These are phyloP conservation scores for Limnephilus auricula DNA, from an alignment of 2,888 invertebrate species.

Conservation along the genomic window DNA sequence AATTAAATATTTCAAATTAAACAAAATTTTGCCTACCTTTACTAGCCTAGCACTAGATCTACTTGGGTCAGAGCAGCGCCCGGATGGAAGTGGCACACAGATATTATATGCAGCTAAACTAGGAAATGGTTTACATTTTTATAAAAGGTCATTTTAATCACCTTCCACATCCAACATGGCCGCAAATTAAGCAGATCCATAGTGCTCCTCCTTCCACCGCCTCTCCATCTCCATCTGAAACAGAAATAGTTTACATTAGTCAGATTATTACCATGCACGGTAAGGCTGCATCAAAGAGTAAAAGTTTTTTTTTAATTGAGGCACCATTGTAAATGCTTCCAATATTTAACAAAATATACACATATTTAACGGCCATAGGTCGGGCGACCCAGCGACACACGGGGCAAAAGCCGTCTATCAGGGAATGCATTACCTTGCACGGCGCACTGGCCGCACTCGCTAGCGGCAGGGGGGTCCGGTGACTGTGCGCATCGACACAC, in stretches of 20 bases:
- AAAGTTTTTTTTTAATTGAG: no score
- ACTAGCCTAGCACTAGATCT: no score
- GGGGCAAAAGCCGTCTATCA: not conserved
- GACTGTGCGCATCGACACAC: conserved; percentile 95
- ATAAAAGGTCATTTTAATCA: conserved; percentile 72
- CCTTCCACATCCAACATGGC: conserved; percentile 98
- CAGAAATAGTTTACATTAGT: not conserved
- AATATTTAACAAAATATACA: no score
- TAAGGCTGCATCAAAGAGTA: no score
- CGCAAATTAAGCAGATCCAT: conserved; percentile 99
- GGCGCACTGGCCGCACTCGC: conserved; percentile 84
- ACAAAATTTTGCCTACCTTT: no score
- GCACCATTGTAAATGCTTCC: no score
- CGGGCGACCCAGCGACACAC: no score
- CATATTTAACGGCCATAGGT: no score
- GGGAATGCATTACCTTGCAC: conserved; percentile 67
- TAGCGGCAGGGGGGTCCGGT: conserved; percentile 86
- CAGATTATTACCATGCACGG: not conserved
- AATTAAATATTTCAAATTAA: no score
- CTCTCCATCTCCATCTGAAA: conserved; percentile 68
- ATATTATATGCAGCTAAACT: not conserved
- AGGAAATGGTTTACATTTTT: not conserved
- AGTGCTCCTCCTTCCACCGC: conserved; percentile 85
- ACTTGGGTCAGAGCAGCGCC: no score
- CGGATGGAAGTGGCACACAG: not conserved